These are phyloP conservation scores for Scaptomyza hsui DNA, from an alignment of 1,140 invertebrate species.

Conservation along the genomic window DNA sequence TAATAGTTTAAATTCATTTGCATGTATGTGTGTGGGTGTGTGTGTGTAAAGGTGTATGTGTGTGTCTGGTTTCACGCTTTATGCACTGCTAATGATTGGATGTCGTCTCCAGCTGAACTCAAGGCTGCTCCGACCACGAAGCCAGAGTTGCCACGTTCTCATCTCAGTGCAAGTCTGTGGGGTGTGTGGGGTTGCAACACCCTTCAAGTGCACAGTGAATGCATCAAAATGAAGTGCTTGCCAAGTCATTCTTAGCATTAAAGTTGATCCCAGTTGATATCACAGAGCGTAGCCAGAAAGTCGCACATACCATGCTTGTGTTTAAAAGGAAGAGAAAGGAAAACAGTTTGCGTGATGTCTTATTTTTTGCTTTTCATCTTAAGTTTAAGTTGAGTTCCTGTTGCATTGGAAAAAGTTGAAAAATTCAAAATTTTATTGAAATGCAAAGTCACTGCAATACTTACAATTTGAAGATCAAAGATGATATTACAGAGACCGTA, in stretches of 20 bases:
- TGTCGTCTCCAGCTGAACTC: constrained; percentile 48
- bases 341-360: no score
- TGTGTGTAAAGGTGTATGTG: constrained; percentile 27
- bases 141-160: constrained; percentile 19
- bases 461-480: no score
- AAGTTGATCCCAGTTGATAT: constrained; percentile 6
- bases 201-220: not conserved
- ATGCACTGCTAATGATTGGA: constrained; percentile 79
- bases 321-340: not conserved
- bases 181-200: no score
- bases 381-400: no score
- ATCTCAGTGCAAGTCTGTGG: not conserved
- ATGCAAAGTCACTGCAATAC: no score
- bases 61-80: constrained; percentile 73
- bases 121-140: not conserved
- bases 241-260: constrained; percentile 9
- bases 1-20: constrained; percentile 79
- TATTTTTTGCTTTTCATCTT: no score
- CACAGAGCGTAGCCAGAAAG: constrained; percentile 9
- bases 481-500: no score
- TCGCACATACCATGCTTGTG: not conserved
- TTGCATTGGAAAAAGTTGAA: no score
- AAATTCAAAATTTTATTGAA: no score
- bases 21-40: constrained; percentile 24
- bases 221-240: constrained; percentile 16